phyloP scores from a whole-genome alignment of 1,140 invertebrate genomes.

The Gerris buenoi region DNA sequence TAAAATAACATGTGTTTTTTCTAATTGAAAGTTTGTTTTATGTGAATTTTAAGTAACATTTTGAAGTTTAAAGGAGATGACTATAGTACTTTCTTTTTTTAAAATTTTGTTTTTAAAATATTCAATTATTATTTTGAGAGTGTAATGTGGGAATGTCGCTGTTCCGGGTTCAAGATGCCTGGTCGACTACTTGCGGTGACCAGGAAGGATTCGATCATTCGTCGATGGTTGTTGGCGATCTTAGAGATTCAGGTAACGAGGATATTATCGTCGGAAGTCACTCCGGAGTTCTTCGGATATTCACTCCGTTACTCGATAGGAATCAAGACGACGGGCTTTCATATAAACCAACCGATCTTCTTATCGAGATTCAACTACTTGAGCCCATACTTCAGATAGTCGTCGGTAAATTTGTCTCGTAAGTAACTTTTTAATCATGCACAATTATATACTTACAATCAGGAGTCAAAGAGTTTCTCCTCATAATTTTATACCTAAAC shows the following conservation, averaged over 20 bases:
- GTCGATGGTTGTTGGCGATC: constrained; percentile 42
- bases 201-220: constrained; percentile 45
- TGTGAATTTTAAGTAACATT: no score
- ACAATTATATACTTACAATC: no score
- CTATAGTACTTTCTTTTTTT: no score
- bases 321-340: constrained; percentile 31
- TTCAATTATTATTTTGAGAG: no score
- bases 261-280: constrained; percentile 54
- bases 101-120: no score
- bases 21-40: no score
- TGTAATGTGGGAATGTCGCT: constrained; percentile 45
- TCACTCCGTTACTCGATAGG: constrained; percentile 37
- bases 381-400: constrained; percentile 54
- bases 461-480: no score
- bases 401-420: constrained; percentile 56
- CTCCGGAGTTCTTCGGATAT: constrained; percentile 51
- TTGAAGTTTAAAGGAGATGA: no score
- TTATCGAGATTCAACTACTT: constrained; percentile 49
- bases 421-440: no score
- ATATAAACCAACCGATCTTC: constrained; percentile 47
- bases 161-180: constrained; percentile 63
- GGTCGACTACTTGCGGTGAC: constrained; percentile 46
- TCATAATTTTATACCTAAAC: no score
- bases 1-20: no score
- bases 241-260: constrained; percentile 45